phyloP scores from a whole-genome alignment of 2,888 invertebrate species.

The Mesoligia furuncula region DNA sequence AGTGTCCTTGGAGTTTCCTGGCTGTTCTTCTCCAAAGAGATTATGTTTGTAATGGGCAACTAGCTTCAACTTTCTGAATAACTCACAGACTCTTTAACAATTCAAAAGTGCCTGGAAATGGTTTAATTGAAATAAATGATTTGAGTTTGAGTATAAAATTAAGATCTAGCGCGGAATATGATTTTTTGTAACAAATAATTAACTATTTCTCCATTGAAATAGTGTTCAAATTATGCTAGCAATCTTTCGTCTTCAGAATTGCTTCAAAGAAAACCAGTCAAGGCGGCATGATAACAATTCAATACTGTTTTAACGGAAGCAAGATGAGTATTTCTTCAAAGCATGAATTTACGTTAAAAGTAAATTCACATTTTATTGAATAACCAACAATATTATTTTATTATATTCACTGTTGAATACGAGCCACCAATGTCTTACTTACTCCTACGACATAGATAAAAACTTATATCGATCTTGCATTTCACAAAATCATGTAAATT shows the following conservation, averaged over 20 bases:
- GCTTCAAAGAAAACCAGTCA: background rate
- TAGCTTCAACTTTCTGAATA: too few relatives aligned
- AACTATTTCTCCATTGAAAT: background rate
- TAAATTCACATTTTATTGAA: background rate
- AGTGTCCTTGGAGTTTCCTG: too few relatives aligned
- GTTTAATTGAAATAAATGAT: too few relatives aligned
- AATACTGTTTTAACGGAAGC: background rate
- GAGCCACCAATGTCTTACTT: background rate
- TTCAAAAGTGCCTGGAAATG: too few relatives aligned
- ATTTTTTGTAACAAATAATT: background rate
- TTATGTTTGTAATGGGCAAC: too few relatives aligned
- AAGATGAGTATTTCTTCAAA: background rate
- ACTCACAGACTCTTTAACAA: too few relatives aligned
- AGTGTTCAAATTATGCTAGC: background rate
- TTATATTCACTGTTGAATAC: background rate
- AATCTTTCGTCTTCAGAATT: background rate
- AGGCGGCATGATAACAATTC: too few relatives aligned
- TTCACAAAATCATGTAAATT: background rate
- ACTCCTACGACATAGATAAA: conserved; percentile 6
- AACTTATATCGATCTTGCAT: background rate
- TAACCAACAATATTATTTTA: conserved; percentile 9
- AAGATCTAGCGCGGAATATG: background rate
- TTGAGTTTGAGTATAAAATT: background rate
- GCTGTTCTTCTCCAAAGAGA: too few relatives aligned
- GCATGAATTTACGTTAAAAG: background rate